phyloP scores from a whole-genome alignment of 2,113 vertebrate genomes.

The Amia ocellicauda region DNA sequence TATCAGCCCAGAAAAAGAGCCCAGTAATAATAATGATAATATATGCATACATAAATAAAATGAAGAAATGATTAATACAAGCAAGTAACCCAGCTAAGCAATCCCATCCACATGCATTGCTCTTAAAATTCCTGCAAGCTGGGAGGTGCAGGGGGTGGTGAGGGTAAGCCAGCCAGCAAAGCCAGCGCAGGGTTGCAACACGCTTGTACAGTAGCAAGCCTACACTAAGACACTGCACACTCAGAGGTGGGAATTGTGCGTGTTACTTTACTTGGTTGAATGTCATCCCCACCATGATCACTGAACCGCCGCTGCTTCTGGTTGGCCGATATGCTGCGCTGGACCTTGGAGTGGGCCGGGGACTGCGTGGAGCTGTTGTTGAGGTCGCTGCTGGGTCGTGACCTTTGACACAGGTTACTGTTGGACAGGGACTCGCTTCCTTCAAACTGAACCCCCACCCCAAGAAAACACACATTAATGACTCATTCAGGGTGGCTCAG shows the following conservation, averaged over 20 bases:
- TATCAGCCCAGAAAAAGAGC: too few species aligned
- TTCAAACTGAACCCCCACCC: constrained; percentile 74
- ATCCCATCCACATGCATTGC: constrained; percentile 38
- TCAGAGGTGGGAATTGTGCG: constrained; percentile 48
- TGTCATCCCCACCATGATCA: constrained; percentile 85
- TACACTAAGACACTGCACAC: constrained; percentile 53
- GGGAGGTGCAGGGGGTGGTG: too few species aligned
- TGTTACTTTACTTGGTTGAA: constrained; percentile 64
- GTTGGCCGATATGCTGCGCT: constrained; percentile 91
- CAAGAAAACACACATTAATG: neutral
- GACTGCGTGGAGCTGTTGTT: constrained; percentile 94
- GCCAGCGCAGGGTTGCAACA: constrained; percentile 53
- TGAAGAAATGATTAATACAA: constrained; percentile 30
- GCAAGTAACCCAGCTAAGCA: constrained; percentile 44
- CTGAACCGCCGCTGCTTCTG: constrained; percentile 98
- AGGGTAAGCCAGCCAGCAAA: constrained; percentile 38
- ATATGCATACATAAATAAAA: too few species aligned
- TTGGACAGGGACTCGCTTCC: constrained; percentile 84
- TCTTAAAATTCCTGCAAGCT: constrained; percentile 46
- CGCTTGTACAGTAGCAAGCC: constrained; percentile 42
- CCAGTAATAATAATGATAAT: too few species aligned
- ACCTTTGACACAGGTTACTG: constrained; percentile 82
- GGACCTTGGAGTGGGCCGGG: constrained; percentile 95
- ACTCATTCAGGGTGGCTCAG: too few species aligned
- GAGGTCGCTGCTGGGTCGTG: constrained; percentile 90